These are phyloP conservation scores for Atta texana DNA, from an alignment of 1,140 invertebrate species.

Conservation along the genomic window DNA sequence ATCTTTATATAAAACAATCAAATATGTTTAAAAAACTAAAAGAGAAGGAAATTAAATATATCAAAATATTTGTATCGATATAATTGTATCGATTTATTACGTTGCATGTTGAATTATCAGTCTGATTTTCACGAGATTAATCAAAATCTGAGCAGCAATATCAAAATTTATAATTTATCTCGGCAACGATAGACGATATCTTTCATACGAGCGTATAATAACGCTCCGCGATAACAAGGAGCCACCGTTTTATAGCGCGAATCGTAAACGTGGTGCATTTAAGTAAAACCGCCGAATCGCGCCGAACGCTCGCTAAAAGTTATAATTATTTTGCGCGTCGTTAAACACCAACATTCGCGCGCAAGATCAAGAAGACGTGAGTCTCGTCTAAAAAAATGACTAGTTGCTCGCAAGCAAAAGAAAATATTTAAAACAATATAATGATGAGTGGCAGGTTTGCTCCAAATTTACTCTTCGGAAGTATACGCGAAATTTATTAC, in stretches of 20 bases:
- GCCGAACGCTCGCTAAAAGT: constrained; percentile 5
- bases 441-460: constrained; percentile 18
- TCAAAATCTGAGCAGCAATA: not conserved
- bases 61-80: not conserved
- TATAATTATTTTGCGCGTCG: constrained; percentile 31
- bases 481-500: constrained; percentile 2
- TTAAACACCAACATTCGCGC: constrained; percentile 32
- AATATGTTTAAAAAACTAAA: not conserved
- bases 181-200: constrained; percentile 35
- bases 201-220: constrained; percentile 14
- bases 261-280: constrained; percentile 21
- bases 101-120: not conserved
- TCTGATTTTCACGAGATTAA: not conserved
- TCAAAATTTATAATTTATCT: constrained; percentile 1
- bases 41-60: not conserved
- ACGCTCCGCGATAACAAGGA: constrained; percentile 10
- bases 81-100: not conserved
- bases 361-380: constrained; percentile 22
- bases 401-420: not conserved
- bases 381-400: not conserved
- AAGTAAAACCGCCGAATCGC: constrained; percentile 28
- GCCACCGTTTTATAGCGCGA: constrained; percentile 12
- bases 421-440: not conserved
- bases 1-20: not conserved
- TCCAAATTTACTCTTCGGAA: not conserved